Percentiles rank a stretch among this genome's conserved stretches.
Conservation (phyloP, 2,888 invertebrate genomes). For the Lepetodrilus schrolli region DNA sequence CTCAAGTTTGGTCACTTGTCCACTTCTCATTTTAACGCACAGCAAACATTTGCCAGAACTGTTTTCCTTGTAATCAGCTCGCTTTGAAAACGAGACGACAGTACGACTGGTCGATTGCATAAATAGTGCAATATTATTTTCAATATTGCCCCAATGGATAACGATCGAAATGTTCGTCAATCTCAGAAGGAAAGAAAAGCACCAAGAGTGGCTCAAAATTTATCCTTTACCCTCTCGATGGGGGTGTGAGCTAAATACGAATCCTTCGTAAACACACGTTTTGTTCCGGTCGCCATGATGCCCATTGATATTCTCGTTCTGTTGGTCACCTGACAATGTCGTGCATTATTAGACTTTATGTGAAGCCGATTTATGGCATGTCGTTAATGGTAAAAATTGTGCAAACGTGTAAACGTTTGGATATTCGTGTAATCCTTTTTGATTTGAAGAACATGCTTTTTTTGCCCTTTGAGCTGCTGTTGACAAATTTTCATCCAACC, state of each 20-base stretch:
- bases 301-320: constrained; percentile 3
- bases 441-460: constrained; percentile 4
- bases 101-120: constrained; percentile 13
- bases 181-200: background rate
- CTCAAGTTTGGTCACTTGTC: background rate
- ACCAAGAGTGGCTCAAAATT: constrained; percentile 20
- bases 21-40: background rate
- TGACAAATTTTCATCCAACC: constrained; percentile 10
- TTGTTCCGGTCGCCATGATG: constrained; percentile 11
- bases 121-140: constrained; percentile 25
- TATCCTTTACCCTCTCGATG: constrained; percentile 11
- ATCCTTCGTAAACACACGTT: constrained; percentile 10
- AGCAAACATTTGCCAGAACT: constrained; percentile 10
- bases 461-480: constrained; percentile 4
- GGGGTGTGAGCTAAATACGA: constrained; percentile 18
- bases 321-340: constrained; percentile 13
- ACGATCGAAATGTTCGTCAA: background rate
- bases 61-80: constrained; percentile 12
- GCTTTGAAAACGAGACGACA: constrained; percentile 21
- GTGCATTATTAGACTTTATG: constrained; percentile 20
- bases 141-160: constrained; percentile 21
- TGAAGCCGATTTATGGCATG: constrained; percentile 18
- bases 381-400: constrained; percentile 8
- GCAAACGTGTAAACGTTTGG: constrained; percentile 16
- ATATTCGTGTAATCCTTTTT: constrained; percentile 4